Evolutionary conservation across 2,113 vertebrate species (phyloP).

Genomic region (Gulo gulo): DNA sequence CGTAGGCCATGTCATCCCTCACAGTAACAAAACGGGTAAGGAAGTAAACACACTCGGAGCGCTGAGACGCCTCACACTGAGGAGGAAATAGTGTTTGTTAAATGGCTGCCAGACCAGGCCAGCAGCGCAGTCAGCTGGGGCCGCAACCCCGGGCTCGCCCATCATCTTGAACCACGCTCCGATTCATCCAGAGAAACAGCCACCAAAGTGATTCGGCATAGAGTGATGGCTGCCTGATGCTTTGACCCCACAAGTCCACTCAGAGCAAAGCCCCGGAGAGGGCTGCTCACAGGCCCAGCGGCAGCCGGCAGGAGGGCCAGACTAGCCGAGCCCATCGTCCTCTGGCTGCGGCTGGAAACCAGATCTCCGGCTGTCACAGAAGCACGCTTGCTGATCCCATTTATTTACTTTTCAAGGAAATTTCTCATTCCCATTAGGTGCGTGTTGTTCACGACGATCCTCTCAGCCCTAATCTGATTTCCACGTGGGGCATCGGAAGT

Average conservation of each 20-base stretch:
- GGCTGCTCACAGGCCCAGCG: neutral
- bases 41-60: neutral
- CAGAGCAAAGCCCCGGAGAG: neutral
- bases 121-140: neutral
- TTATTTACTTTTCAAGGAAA: neutral
- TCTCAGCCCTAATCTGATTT: too few relatives aligned
- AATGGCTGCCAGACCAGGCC: neutral
- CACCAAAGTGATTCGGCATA: neutral
- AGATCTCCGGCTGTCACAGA: neutral
- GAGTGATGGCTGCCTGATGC: neutral
- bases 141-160: accelerated
- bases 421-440: neutral
- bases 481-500: accelerated
- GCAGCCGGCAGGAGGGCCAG: too few relatives aligned
- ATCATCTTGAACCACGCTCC: neutral
- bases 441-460: neutral
- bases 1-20: too few relatives aligned
- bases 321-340: neutral
- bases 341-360: neutral
- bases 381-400: neutral
- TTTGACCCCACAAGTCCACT: too few relatives aligned
- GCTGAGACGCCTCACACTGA: neutral
- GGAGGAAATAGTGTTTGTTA: neutral
- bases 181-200: neutral
- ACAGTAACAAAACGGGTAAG: neutral